phyloP scores from a whole-genome alignment of 1,140 invertebrate species.

The Trichonephila clavipes region DNA sequence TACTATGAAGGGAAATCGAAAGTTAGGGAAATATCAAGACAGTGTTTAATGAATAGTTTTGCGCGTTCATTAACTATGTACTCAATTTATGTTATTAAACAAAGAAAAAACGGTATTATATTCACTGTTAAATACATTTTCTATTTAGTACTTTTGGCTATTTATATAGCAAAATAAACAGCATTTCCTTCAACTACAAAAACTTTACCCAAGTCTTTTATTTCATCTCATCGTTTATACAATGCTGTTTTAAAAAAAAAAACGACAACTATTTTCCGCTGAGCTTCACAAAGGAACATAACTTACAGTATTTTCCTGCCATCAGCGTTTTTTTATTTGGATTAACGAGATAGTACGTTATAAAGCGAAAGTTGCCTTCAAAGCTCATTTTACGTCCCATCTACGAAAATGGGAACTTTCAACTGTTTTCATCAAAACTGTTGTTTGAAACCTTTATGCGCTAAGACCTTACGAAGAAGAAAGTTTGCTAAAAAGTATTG shows the following conservation, averaged over 20 bases:
- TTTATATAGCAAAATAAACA: not conserved
- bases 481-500: not conserved
- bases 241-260: not conserved
- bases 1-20: no score
- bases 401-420: not conserved
- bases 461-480: not conserved
- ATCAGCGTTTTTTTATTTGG: not conserved
- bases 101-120: no score
- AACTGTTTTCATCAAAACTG: not conserved
- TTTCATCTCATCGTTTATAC: not conserved
- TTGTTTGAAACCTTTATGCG: not conserved
- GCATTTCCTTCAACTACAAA: not conserved
- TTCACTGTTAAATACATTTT: no score
- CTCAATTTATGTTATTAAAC: no score
- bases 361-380: not conserved
- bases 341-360: not conserved
- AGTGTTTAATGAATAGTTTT: no score
- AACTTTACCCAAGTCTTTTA: not conserved
- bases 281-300: no score
- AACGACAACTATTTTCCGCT: not conserved
- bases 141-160: no score
- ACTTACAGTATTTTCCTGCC: not conserved
- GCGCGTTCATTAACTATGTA: no score
- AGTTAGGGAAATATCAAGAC: no score
- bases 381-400: constrained; percentile 15